Percentiles rank a stretch among this genome's conserved stretches.
Evolutionary conservation across 1,140 invertebrate genomes (phyloP).

Genomic region (Drosophila nebulosa): DNA sequence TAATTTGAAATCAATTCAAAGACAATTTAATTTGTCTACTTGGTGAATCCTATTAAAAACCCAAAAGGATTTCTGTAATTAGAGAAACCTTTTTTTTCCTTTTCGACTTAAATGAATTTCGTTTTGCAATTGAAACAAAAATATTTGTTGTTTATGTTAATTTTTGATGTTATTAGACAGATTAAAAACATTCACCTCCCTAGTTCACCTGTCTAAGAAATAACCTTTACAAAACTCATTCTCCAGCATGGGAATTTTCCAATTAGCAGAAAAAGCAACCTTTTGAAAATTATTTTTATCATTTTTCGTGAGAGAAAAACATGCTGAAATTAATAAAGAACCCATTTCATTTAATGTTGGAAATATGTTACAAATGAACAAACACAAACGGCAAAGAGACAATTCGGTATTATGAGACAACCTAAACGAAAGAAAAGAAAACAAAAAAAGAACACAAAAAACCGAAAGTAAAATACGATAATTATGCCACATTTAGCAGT

Average conservation of each 20-base stretch:
- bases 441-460: conserved; percentile 26
- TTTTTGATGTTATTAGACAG: background rate
- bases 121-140: background rate
- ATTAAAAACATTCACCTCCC: background rate
- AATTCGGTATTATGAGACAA: conserved; percentile 66
- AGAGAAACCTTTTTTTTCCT: no score
- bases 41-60: no score
- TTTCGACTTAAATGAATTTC: no score
- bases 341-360: conserved; percentile 61
- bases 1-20: no score
- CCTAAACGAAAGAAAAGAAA: conserved; percentile 15
- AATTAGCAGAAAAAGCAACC: conserved; percentile 47
- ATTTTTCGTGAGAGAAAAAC: conserved; percentile 25
- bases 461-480: conserved; percentile 67
- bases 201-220: conserved; percentile 1
- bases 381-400: conserved; percentile 31
- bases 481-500: conserved; percentile 77
- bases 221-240: background rate
- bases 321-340: conserved; percentile 65
- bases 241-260: conserved; percentile 8
- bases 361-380: conserved; percentile 47
- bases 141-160: background rate
- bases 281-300: background rate
- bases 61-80: no score
- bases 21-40: no score